Conservation (phyloP, 2,797 vertebrate species). For the Cephalopachus bancanus region DNA sequence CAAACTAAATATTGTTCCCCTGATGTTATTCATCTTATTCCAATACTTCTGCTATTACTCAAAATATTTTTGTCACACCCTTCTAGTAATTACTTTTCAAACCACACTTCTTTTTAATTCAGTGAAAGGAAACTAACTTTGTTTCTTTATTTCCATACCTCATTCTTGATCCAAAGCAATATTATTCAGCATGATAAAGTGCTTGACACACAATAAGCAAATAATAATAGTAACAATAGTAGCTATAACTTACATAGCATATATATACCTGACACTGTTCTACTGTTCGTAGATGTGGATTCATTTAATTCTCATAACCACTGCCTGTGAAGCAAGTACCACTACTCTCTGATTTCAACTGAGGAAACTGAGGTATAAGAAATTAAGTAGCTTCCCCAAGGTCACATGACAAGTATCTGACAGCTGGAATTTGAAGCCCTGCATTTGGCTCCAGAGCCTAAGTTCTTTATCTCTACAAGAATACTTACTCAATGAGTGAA, state of each 20-base stretch:
- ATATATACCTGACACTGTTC: neutral
- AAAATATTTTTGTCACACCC: neutral
- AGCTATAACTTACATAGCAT: rapidly evolving
- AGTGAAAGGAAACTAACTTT: conserved; percentile 1
- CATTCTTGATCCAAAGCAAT: neutral
- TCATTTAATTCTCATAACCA: neutral
- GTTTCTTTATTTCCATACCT: neutral
- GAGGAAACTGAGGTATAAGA: neutral
- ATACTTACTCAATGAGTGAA: neutral
- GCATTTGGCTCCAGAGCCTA: neutral
- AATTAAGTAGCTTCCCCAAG: neutral
- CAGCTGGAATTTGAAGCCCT: neutral
- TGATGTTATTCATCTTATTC: neutral
- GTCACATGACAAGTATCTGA: neutral
- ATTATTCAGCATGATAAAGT: neutral
- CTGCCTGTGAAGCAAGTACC: neutral
- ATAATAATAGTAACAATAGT: neutral
- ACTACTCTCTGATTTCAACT: neutral
- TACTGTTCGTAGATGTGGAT: too few species aligned
- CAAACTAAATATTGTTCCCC: neutral
- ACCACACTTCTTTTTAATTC: neutral
- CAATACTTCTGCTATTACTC: neutral
- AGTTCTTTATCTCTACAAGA: neutral
- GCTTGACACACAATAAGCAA: neutral
- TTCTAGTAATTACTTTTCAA: neutral